phyloP scores from a whole-genome alignment of 2,797 vertebrate genomes.

The Vespertilio murinus region DNA sequence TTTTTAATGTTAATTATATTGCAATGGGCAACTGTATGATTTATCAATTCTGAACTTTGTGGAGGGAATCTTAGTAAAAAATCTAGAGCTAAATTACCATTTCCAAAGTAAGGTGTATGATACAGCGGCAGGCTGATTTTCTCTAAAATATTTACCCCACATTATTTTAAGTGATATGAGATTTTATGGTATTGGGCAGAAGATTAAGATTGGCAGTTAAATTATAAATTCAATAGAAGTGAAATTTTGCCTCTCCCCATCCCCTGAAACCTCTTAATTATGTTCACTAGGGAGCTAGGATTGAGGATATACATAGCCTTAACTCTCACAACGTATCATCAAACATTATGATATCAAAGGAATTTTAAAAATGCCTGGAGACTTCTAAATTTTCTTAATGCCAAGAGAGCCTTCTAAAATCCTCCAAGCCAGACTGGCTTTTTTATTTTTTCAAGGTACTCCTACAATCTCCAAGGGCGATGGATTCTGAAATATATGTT shows the following conservation, averaged over 20 bases:
- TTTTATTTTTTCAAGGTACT: slow-evolving; percentile 44
- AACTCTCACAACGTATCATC: background rate
- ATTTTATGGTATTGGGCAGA: background rate
- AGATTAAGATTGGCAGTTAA: background rate
- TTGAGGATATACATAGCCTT: background rate
- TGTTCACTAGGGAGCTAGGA: background rate
- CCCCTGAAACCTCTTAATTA: background rate
- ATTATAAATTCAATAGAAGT: background rate
- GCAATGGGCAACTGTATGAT: background rate
- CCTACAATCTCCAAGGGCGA: background rate
- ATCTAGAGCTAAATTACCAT: background rate
- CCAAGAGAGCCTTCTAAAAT: slow-evolving; percentile 41
- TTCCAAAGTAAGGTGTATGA: background rate
- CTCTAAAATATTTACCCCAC: background rate
- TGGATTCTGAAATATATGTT: slow-evolving; percentile 1
- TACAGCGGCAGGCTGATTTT: background rate
- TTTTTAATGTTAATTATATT: background rate
- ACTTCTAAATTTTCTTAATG: slow-evolving; percentile 43
- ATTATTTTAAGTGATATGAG: background rate
- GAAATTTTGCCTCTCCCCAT: background rate
- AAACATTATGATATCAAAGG: slow-evolving; percentile 40
- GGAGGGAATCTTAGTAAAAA: background rate
- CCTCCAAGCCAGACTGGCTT: background rate
- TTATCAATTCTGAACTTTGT: background rate
- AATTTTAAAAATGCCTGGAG: slow-evolving; percentile 32